Conservation (phyloP, 2,797 vertebrate genomes). For the Leptoclinus maculatus region DNA sequence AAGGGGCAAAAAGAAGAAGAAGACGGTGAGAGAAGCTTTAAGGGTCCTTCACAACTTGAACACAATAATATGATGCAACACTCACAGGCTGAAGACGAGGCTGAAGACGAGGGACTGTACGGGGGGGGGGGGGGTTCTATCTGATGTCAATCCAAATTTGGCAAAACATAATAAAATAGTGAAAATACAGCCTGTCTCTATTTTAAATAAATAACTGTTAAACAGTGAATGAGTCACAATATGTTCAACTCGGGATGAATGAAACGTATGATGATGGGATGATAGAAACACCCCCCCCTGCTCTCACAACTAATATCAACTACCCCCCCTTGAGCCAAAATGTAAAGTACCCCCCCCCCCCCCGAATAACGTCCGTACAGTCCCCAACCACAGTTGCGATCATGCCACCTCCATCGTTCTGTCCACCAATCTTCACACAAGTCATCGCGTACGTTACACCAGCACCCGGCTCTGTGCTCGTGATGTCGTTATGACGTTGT, state of each 20-base stretch:
- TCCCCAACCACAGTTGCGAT: slow-evolving; percentile 75
- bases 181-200: neutral
- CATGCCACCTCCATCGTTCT: slow-evolving; percentile 28
- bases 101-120: slow-evolving; percentile 52
- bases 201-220: slow-evolving; percentile 1
- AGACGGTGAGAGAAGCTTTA: slow-evolving; percentile 86
- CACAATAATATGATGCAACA: too few relatives aligned
- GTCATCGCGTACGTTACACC: slow-evolving; percentile 76
- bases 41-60: slow-evolving; percentile 91
- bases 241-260: slow-evolving; percentile 14
- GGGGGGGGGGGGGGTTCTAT: too few relatives aligned
- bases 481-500: too few relatives aligned
- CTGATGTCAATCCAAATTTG: neutral
- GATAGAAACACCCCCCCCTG: neutral
- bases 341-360: neutral
- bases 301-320: neutral
- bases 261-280: neutral
- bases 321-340: neutral
- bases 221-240: neutral
- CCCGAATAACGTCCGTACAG: slow-evolving; percentile 22
- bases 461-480: slow-evolving; percentile 57
- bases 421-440: slow-evolving; percentile 19
- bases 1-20: slow-evolving; percentile 63
- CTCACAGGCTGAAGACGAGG: too few relatives aligned
- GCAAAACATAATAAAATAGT: neutral